Evolutionary conservation across 2,888 invertebrate species (phyloP), one percentile per base, ranked within the genome.

Genomic region (Germaria angustata): DNA sequence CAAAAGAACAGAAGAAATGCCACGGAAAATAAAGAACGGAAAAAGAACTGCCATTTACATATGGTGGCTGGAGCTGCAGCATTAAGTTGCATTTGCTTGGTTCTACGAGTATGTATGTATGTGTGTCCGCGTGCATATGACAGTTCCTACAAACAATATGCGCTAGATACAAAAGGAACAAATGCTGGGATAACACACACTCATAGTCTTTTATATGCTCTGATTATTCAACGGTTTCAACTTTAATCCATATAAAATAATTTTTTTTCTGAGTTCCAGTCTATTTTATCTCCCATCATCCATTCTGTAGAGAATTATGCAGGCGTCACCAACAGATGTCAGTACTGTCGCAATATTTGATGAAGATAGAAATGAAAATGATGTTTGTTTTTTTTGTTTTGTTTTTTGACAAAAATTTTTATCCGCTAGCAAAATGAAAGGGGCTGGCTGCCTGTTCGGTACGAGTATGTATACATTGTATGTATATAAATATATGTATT

Each of bases 301-400:
- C 65, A 76, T 59, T 34, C 55, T 41, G 36, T 36, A 51, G 20
- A 15, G 66, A 59, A 65, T 80, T 75, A 75, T 75, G 61, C 81
- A 77, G 61, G 61, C 68, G 77, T 81, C 81, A 77, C 72, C 68
- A 81, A 72, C 81, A 81, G 77, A 81, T 81, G 81, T 77, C 77
- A 66, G 34, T 51, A n/a, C 55, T 81, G 77, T 77, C 77, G 71
- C 77, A 59, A 55, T 77, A 81, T 66, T 61, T 81, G 77, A 81
- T 76, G 72, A 81, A 72, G 77, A 77, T 49, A 61, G 77, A 81
- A 77, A 49, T 68, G 61, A 49, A 76, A 81, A 81, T 76, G 59
- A 80, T 66, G 28, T 55, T 41, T 20, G 3, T 46, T 41, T 61
- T 39, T n/a, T n/a, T 34, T 39, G 57, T 39, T 15, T 34, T 2